Conservation (phyloP, 2,113 vertebrate genomes). For the Spilogale gracilis region DNA sequence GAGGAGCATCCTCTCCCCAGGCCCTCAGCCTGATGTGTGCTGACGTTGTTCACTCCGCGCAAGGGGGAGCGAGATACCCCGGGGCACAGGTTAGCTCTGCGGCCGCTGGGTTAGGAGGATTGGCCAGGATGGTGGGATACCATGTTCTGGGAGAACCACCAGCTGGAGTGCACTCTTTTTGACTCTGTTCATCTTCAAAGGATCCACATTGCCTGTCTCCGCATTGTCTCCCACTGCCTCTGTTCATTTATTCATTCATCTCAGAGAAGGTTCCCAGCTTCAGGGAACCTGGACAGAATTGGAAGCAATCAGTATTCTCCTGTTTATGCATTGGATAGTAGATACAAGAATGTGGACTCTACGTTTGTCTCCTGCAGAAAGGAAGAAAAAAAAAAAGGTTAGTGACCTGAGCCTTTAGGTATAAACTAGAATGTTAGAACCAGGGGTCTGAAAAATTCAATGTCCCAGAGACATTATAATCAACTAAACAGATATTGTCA, state of each 20-base stretch:
- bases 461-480: background rate
- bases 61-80: background rate
- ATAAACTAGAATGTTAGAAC: background rate
- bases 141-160: background rate
- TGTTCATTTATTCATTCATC: background rate
- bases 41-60: background rate
- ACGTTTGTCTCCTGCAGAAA: background rate
- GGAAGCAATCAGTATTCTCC: background rate
- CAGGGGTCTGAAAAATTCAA: background rate
- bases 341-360: background rate
- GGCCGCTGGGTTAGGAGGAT: background rate
- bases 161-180: background rate
- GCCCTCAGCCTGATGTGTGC: background rate
- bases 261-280: background rate
- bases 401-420: background rate
- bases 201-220: background rate
- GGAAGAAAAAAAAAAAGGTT: background rate
- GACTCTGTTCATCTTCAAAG: background rate
- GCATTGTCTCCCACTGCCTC: background rate
- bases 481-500: background rate
- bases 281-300: background rate
- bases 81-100: background rate
- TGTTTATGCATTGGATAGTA: background rate
- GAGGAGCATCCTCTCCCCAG: conserved; percentile 5
- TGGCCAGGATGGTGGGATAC: background rate